Evolutionary conservation across 2,113 vertebrate species (phyloP), one percentile per base, ranked within the genome.

Genomic region (Macaca nemestrina): DNA sequence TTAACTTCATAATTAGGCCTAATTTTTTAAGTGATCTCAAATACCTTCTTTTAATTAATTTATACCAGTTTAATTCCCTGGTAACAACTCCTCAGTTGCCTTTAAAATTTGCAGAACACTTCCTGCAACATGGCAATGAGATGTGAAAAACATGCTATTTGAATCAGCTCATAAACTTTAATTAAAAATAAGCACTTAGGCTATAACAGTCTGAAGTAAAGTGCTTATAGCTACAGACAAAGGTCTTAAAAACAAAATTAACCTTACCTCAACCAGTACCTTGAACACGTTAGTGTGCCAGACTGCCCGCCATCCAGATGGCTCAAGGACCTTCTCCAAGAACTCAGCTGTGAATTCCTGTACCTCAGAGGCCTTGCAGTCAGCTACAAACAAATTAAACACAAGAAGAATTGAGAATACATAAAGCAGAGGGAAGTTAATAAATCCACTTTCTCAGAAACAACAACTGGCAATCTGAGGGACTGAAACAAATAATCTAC

Each of bases 331-430:
- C 96, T 99, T 99, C 98, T 99, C 99, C 98, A 99, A 98, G 98
- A 99, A 99, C 94, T 99, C 99, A n/a, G 99, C 98, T 68, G 98
- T 99, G 98, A 99, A 99, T 82, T 98, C 98, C 93, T 98, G 99
- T 61, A 99, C 99, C 96, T 99, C 99, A 6, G 99, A 99, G 43
- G 99, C 99, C 90, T 99, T 99, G 98, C 99, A 99, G 97, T 99
- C 99, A 95, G 99, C 99, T 99, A 80, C 64, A 96, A 92, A 64
- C 27, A 95, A 98, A 94, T 83, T 8, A 50, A 38, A 93, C 32
- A 94, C 13, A 67, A 0, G 23, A 48, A 84, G 55, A 55, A 83
- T 38, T 92, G 61, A 94, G 43, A 57, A 38, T 91, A 43, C 13
- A 40, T 82, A 95, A 92, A 72, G 18, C 55, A 83, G 57, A 45